Evolutionary conservation across 2,797 vertebrate species (phyloP), one percentile per base, ranked within the genome.

Genomic region (Semotilus atromaculatus): DNA sequence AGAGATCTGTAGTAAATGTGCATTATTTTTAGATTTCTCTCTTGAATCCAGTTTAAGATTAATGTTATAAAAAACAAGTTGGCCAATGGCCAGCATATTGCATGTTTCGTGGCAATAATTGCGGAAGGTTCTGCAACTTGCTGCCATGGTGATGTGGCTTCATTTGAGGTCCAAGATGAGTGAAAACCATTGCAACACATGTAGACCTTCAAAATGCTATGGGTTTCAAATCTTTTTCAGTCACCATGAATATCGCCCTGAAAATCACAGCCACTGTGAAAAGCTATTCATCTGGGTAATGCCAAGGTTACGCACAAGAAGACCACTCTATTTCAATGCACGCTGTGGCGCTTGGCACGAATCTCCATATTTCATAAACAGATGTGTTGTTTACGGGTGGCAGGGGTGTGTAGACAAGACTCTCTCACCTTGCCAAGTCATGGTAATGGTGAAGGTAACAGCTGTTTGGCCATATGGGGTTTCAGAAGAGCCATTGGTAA

Each of bases 311-410:
- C 2, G 6, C 29, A 51, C 60, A 67, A 55, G 29, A 82, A 29
- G 21, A 66, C 7, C 45, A 51, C 23, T 64, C 14, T 45, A 51
- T 43, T 19, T 73, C 51, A 16, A 19, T 71, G 68, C 80, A 62
- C 26, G 11, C 31, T 72, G 38, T 81, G 51, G 11, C 3, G 19
- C 60, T 67, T 67, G 77, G 43, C 19, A 13, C 21, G 6, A 34
- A 79, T 66, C 16, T 80, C 43, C 43, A 67, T 51, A 80, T 67
- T 80, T 80, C 43, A 80, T 66, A 80, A 80, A 67, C 60, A 80
- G 60, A 80, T 68, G 78, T 55, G 45, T 70, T 83, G 72, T 83
- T 75, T 83, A 51, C 10, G 60, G 58, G 53, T 53, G 71, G 72
- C 40, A 38, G 10, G n/a, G 64, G 45, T 66, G 34, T 26, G 71